phyloP scores from a whole-genome alignment of 2,113 vertebrate genomes.

The human (Homo sapiens) region DNA sequence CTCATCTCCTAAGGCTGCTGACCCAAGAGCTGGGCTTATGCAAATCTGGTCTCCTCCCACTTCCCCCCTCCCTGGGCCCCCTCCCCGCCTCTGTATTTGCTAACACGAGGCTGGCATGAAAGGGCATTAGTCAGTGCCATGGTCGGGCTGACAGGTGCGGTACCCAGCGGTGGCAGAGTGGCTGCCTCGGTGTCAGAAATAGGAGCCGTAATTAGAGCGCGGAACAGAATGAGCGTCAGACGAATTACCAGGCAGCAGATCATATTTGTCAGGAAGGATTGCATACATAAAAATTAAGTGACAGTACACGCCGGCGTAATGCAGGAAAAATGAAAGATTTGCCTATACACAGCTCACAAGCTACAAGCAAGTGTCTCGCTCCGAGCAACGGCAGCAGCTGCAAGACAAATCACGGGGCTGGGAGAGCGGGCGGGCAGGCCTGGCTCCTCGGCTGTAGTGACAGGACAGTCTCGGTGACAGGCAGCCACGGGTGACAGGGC shows the following conservation, averaged over 20 bases:
- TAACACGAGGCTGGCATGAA: constrained; percentile 84
- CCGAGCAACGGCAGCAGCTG: constrained; percentile 69
- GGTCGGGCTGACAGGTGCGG: constrained; percentile 86
- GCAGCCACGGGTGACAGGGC: neutral
- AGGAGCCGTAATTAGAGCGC: constrained; percentile 88
- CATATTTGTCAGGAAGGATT: constrained; percentile 90
- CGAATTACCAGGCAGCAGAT: constrained; percentile 88
- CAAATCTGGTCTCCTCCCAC: constrained; percentile 74
- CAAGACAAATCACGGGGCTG: constrained; percentile 69
- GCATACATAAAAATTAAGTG: constrained; percentile 91
- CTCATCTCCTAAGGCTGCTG: constrained; percentile 76
- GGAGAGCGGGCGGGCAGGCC: constrained; percentile 52
- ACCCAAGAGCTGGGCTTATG: constrained; percentile 81
- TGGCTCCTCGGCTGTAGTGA: neutral
- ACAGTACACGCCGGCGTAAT: constrained; percentile 89
- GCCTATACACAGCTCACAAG: constrained; percentile 82
- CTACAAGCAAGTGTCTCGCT: constrained; percentile 73
- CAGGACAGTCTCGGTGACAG: neutral
- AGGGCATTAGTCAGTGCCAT: constrained; percentile 84
- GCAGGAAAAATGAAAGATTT: constrained; percentile 89
- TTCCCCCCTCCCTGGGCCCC: neutral
- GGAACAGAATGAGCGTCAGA: constrained; percentile 87
- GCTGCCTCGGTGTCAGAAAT: constrained; percentile 78
- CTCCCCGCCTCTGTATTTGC: constrained; percentile 72
- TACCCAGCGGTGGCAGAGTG: constrained; percentile 77